A percentile compares a stretch with the other conserved stretches of the same genome.
Conservation (phyloP, 2,888 invertebrate genomes). For the Epirrhoe alternata region DNA sequence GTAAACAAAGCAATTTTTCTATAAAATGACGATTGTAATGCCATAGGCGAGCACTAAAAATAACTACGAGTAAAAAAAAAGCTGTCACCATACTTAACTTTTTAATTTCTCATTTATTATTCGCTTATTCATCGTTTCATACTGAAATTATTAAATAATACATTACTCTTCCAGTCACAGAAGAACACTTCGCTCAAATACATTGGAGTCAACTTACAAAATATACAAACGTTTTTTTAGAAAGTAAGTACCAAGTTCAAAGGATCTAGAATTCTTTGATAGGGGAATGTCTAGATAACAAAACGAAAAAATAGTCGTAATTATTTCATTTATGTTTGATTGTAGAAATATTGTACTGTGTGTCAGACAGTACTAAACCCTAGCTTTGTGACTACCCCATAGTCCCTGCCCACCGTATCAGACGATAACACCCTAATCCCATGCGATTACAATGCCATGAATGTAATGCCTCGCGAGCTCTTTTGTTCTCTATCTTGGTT, state of each 20-base stretch:
- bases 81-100: slow-evolving; percentile 28
- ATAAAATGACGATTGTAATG: background rate
- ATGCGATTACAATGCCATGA: slow-evolving; percentile 68
- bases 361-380: slow-evolving; percentile 52
- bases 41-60: background rate
- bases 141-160: slow-evolving; percentile 24
- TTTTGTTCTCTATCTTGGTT: slow-evolving; percentile 70
- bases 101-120: slow-evolving; percentile 30
- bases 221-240: too few relatives aligned
- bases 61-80: too few relatives aligned
- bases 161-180: background rate
- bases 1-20: background rate
- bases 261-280: too few relatives aligned
- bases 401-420: slow-evolving; percentile 62
- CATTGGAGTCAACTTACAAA: too few relatives aligned
- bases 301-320: too few relatives aligned
- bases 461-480: slow-evolving; percentile 65
- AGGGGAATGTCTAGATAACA: too few relatives aligned
- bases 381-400: slow-evolving; percentile 27
- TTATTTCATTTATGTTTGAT: background rate
- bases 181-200: too few relatives aligned
- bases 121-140: slow-evolving; percentile 28
- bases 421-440: slow-evolving; percentile 78
- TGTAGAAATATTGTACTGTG: slow-evolving; percentile 37
- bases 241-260: too few relatives aligned